Evolutionary conservation across 2,888 invertebrate species (phyloP).

Genomic region (Morinoia aosen): DNA sequence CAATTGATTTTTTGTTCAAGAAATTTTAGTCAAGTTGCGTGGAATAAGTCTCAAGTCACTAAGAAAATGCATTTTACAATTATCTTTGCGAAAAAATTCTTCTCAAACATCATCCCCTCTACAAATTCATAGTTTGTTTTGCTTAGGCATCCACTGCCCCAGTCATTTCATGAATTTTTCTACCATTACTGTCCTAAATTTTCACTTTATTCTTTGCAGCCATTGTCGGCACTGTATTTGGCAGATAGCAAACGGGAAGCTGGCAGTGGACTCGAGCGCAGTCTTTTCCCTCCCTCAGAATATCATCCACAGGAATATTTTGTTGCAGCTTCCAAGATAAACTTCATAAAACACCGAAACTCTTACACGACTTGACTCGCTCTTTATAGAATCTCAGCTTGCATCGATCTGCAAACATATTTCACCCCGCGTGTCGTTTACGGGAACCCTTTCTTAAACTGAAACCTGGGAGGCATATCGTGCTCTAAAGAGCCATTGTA

Average conservation of each 20-base stretch:
- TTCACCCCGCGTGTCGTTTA: not conserved
- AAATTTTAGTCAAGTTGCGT: no score
- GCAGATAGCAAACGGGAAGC: not conserved
- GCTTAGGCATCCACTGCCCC: not conserved
- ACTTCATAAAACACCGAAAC: not conserved
- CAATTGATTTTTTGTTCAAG: not conserved
- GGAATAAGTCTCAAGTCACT: no score
- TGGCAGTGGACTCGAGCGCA: not conserved
- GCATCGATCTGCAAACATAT: not conserved
- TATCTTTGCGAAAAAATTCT: not conserved
- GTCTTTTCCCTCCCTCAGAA: no score
- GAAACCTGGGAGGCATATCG: not conserved
- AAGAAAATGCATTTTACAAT: not conserved
- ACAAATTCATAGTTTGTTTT: not conserved
- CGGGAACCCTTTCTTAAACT: not conserved
- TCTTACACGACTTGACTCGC: not conserved
- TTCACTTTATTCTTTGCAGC: not conserved
- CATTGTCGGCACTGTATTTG: not conserved
- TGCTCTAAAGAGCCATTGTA: constrained; percentile 3
- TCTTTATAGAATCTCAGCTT: not conserved
- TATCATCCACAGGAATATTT: not conserved
- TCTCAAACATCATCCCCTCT: not conserved
- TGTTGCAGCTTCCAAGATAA: not conserved
- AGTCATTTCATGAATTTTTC: not conserved
- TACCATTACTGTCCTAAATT: not conserved